Evolutionary conservation across 2,797 vertebrate species (phyloP).

Genomic region (Prionace glauca): DNA sequence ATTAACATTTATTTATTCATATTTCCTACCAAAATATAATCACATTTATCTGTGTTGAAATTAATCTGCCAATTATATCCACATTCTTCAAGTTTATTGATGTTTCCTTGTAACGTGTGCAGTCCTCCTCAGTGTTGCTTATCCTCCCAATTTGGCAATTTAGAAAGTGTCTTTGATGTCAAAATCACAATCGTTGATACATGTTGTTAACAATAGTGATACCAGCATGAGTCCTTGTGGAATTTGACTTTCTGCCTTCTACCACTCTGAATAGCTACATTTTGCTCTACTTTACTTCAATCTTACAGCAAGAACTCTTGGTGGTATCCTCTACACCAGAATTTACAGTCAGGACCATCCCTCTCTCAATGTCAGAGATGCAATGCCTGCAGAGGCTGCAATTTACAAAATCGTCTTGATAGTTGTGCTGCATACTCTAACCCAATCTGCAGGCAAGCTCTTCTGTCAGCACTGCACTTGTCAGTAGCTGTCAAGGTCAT

Average conservation of each 20-base stretch:
- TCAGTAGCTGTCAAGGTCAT: slow-evolving; percentile 3
- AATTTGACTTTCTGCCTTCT: neutral
- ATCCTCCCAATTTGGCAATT: neutral
- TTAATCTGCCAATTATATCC: neutral
- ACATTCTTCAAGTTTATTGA: neutral
- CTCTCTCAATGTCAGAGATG: neutral
- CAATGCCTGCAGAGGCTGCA: neutral
- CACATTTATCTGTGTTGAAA: neutral
- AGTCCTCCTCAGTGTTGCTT: neutral
- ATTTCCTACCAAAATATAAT: neutral
- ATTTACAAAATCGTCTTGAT: neutral
- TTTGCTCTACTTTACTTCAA: neutral
- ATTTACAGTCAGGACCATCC: neutral
- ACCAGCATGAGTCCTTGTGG: neutral
- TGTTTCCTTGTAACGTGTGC: neutral
- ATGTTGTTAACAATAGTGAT: neutral
- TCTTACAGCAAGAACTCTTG: neutral
- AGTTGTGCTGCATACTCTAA: neutral
- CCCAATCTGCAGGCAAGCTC: neutral
- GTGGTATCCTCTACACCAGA: neutral
- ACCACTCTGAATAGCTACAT: neutral
- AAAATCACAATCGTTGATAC: neutral
- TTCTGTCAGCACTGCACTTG: neutral
- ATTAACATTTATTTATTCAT: neutral
- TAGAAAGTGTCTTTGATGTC: neutral